A percentile compares a stretch with the other conserved stretches of the same genome.
Evolutionary conservation across 2,797 vertebrate genomes (phyloP).

Genomic region (Oryzias sinensis): DNA sequence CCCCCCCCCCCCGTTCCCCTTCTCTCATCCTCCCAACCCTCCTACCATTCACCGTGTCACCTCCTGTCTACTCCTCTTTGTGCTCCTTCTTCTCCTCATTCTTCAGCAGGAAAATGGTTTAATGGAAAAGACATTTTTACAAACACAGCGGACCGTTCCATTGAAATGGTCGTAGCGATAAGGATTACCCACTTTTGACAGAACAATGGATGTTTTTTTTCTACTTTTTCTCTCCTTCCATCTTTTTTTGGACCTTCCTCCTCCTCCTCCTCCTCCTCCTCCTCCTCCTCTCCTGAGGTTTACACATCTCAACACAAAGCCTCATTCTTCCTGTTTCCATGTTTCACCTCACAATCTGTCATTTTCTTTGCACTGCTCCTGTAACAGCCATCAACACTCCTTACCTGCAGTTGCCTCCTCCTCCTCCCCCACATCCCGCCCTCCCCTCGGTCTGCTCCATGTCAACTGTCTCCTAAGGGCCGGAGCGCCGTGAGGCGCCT

Average conservation of each 20-base stretch:
- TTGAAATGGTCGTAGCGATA: too few relatives aligned
- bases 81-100: too few relatives aligned
- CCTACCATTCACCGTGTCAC: too few relatives aligned
- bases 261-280: not conserved
- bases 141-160: too few relatives aligned
- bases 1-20: too few relatives aligned
- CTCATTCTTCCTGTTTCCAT: slow-evolving; percentile 2
- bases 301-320: slow-evolving; percentile 2
- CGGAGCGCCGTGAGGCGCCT: not conserved
- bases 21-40: too few relatives aligned
- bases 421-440: not conserved
- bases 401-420: slow-evolving; percentile 5
- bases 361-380: slow-evolving; percentile 32
- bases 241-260: not conserved
- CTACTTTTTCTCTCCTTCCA: not conserved
- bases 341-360: slow-evolving; percentile 13
- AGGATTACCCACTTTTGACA: too few relatives aligned
- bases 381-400: slow-evolving; percentile 16
- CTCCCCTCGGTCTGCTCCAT: slow-evolving; percentile 12
- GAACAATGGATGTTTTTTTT: too few relatives aligned
- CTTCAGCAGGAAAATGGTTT: too few relatives aligned
- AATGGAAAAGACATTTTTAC: too few relatives aligned
- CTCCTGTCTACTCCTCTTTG: too few relatives aligned
- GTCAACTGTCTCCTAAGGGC: slow-evolving; percentile 16
- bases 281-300: slow-evolving; percentile 13